phyloP scores from a whole-genome alignment of 2,888 invertebrate species.

The Xestia ashworthii region DNA sequence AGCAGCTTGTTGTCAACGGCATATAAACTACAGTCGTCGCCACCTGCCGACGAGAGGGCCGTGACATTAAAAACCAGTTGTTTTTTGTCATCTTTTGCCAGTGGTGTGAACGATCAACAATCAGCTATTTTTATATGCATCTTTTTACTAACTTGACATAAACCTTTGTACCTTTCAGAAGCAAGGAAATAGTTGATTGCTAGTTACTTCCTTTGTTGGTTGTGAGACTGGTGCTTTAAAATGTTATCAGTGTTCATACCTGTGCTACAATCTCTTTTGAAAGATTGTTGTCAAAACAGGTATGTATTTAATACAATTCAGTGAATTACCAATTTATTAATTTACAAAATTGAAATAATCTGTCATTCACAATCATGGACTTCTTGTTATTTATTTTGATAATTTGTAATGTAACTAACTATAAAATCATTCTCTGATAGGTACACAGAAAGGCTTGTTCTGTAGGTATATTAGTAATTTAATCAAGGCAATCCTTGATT shows the following conservation, averaged over 20 bases:
- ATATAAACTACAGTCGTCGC: too few species aligned
- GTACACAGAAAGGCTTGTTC: not conserved
- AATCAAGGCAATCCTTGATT: constrained; percentile 3
- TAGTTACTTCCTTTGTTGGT: not conserved
- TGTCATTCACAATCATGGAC: not conserved
- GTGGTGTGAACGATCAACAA: not conserved
- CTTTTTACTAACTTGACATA: not conserved
- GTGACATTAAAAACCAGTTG: not conserved
- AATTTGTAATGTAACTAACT: not conserved
- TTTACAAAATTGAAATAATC: not conserved
- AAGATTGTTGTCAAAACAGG: not conserved
- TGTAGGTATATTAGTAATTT: constrained; percentile 1
- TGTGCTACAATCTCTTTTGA: not conserved
- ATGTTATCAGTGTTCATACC: not conserved
- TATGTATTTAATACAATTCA: not conserved
- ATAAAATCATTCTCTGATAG: constrained; percentile 5
- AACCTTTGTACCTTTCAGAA: not conserved
- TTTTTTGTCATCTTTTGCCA: not conserved
- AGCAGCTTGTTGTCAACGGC: too few species aligned
- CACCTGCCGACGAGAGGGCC: too few species aligned
- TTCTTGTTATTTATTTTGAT: constrained; percentile 4
- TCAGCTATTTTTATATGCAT: not conserved
- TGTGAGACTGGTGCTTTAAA: not conserved
- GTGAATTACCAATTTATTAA: not conserved
- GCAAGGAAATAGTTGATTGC: not conserved